Conservation (phyloP, 1,140 invertebrate species). For the Panagrolaimus sp. region DNA sequence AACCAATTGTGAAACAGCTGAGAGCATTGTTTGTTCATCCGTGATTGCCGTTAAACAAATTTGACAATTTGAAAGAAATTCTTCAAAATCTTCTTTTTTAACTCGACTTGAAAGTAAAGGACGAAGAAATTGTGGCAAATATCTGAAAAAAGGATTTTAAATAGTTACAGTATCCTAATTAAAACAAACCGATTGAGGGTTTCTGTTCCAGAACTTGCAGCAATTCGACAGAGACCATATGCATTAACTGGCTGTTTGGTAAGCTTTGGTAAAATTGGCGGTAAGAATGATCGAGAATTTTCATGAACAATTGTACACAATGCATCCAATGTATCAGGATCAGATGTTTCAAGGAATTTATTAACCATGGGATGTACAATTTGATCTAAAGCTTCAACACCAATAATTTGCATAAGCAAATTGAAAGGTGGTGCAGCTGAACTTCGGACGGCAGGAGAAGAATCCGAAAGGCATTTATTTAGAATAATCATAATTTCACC, state of each 20-base stretch:
- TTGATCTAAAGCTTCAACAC: constrained; percentile 88
- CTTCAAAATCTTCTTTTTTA: constrained; percentile 3
- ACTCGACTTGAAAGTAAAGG: neutral
- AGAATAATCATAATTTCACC: constrained; percentile 44
- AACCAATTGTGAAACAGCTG: neutral
- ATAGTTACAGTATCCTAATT: too few species aligned
- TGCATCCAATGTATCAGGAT: constrained; percentile 34
- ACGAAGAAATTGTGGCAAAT: neutral
- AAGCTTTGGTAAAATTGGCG: neutral
- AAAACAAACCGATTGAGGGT: neutral
- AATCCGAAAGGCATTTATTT: constrained; percentile 57
- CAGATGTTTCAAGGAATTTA: constrained; percentile 70
- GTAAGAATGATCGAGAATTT: constrained; percentile 6
- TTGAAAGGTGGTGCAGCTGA: neutral
- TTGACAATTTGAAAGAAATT: constrained; percentile 7
- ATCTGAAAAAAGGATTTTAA: too few species aligned
- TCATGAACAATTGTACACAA: constrained; percentile 29
- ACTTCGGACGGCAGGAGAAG: neutral
- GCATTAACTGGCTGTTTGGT: constrained; percentile 1
- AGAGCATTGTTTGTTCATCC: neutral
- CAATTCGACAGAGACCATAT: constrained; percentile 3
- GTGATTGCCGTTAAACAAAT: neutral
- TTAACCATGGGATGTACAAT: constrained; percentile 84
- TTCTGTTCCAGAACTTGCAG: neutral
- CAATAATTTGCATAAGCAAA: constrained; percentile 71